phyloP scores from a whole-genome alignment of 1,140 invertebrate genomes.

The Trichonephila inaurata region DNA sequence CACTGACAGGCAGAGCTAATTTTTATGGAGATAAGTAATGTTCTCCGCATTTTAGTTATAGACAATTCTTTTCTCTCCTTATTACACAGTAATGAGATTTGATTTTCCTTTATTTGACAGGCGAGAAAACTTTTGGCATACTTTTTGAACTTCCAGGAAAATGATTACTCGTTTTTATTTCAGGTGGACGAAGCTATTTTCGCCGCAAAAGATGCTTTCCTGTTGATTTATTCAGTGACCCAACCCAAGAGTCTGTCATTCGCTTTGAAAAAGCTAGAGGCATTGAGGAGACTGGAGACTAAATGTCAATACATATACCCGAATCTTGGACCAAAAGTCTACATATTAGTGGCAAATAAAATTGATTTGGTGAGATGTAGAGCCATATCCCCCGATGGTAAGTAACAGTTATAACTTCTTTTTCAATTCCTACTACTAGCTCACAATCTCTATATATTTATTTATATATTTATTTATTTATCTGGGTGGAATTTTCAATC shows the following conservation, averaged over 20 bases:
- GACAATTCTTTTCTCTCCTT: no score
- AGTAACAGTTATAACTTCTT: conserved; percentile 65
- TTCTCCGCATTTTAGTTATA: no score
- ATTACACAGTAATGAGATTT: background rate
- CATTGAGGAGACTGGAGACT: conserved; percentile 18
- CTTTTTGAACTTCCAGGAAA: background rate
- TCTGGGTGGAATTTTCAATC: no score
- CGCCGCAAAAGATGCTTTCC: conserved; percentile 51
- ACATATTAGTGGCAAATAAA: conserved; percentile 97
- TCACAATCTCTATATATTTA: no score
- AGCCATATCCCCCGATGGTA: conserved; percentile 93
- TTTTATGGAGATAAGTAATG: no score
- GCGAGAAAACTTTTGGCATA: background rate
- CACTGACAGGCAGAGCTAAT: no score
- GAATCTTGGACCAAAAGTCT: conserved; percentile 83
- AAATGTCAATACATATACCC: conserved; percentile 50
- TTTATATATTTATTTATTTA: no score
- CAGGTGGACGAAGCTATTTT: conserved; percentile 56
- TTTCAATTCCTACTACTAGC: no score
- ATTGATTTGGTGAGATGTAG: conserved; percentile 90
- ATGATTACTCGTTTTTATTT: background rate
- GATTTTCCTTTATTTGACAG: background rate
- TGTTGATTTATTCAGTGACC: conserved; percentile 71
- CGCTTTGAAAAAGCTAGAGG: conserved; percentile 17
- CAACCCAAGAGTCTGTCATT: conserved; percentile 5